Percentiles rank a stretch among this genome's conserved stretches.
phyloP scores from a whole-genome alignment of 1,140 invertebrate species.

The Nilaparvata lugens region DNA sequence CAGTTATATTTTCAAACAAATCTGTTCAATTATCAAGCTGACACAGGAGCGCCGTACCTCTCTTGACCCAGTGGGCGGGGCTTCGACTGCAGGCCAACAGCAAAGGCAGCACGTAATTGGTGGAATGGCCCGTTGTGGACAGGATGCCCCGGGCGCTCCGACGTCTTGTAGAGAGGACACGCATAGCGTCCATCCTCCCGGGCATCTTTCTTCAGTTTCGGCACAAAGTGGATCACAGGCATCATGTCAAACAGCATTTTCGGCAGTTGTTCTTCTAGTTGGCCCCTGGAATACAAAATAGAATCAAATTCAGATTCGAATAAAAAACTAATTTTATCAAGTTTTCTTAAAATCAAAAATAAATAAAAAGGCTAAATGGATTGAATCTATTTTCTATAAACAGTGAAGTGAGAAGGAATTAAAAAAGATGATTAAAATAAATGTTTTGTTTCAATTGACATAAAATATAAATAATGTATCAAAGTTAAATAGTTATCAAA shows the following conservation, averaged over 20 bases:
- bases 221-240: slow-evolving; percentile 60
- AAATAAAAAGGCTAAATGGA: too few relatives aligned
- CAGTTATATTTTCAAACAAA: neutral
- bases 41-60: slow-evolving; percentile 76
- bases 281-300: slow-evolving; percentile 29
- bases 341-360: too few relatives aligned
- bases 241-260: slow-evolving; percentile 74
- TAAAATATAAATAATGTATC: too few relatives aligned
- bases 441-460: too few relatives aligned
- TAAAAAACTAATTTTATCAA: neutral
- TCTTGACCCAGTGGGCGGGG: slow-evolving; percentile 74
- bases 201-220: slow-evolving; percentile 25
- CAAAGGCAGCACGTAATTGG: slow-evolving; percentile 79
- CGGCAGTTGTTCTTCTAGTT: slow-evolving; percentile 65
- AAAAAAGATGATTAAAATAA: too few relatives aligned
- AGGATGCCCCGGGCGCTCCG: slow-evolving; percentile 68
- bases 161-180: slow-evolving; percentile 83
- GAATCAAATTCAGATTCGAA: neutral
- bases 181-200: slow-evolving; percentile 52
- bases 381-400: too few relatives aligned
- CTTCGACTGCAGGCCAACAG: slow-evolving; percentile 58
- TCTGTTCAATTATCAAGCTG: slow-evolving; percentile 58
- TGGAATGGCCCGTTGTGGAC: slow-evolving; percentile 85
- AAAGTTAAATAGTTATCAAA: too few relatives aligned
- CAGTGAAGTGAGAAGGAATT: too few relatives aligned